Percentiles rank a stretch among this genome's conserved stretches.
phyloP scores from a whole-genome alignment of 2,888 invertebrate species.

The Patella ulyssiponensis region DNA sequence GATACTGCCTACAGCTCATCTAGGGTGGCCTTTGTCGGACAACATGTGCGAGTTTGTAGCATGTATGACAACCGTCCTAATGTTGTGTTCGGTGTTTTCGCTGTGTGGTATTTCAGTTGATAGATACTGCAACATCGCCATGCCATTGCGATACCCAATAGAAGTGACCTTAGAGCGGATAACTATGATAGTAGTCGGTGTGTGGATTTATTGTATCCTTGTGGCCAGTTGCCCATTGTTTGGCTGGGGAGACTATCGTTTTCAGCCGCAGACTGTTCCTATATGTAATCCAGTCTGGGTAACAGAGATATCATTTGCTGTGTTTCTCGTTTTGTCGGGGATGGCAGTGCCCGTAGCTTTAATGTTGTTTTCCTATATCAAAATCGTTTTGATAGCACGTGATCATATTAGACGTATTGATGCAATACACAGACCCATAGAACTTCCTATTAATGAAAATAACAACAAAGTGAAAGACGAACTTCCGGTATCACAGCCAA shows the following conservation, averaged over 20 bases:
- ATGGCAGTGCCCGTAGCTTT: slow-evolving; percentile 40
- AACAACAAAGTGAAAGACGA: not conserved
- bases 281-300: slow-evolving; percentile 49
- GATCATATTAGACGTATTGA: slow-evolving; percentile 41
- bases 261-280: slow-evolving; percentile 54
- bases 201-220: slow-evolving; percentile 51
- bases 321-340: slow-evolving; percentile 39
- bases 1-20: slow-evolving; percentile 35
- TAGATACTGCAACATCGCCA: slow-evolving; percentile 55
- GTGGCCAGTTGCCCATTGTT: slow-evolving; percentile 49
- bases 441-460: not conserved
- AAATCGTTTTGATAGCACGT: slow-evolving; percentile 44
- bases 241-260: slow-evolving; percentile 59
- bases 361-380: slow-evolving; percentile 44
- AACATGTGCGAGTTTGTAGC: slow-evolving; percentile 39
- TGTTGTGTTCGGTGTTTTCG: slow-evolving; percentile 56
- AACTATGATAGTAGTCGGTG: slow-evolving; percentile 31
- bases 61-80: slow-evolving; percentile 41
- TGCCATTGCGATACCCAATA: slow-evolving; percentile 55
- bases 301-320: slow-evolving; percentile 33
- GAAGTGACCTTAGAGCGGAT: slow-evolving; percentile 27
- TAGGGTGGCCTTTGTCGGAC: slow-evolving; percentile 32
- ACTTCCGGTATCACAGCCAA: slow-evolving; percentile 1
- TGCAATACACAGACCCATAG: slow-evolving; percentile 35
- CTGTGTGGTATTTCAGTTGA: slow-evolving; percentile 57